These are phyloP conservation scores for Melolontha melolontha DNA, from an alignment of 2,888 invertebrate genomes.

Conservation along the genomic window DNA sequence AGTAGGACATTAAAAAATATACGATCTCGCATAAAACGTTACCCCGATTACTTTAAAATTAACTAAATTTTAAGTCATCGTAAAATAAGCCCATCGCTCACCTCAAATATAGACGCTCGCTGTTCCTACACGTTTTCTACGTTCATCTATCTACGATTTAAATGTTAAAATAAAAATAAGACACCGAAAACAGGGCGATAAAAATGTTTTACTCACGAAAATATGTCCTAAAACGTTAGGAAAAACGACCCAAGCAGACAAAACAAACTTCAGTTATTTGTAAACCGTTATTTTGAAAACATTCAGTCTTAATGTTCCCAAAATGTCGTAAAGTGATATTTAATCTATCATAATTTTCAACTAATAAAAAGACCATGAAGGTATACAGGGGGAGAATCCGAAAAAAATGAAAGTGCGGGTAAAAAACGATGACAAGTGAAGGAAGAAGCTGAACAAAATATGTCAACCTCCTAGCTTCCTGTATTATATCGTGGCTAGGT, in stretches of 20 bases:
- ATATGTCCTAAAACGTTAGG: conserved; percentile 17
- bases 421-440: too few relatives aligned
- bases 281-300: conserved; percentile 34
- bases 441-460: conserved; percentile 34
- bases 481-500: conserved; percentile 46
- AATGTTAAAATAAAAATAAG: conserved; percentile 22
- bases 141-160: conserved; percentile 21
- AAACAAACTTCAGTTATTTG: conserved; percentile 33
- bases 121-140: conserved; percentile 13
- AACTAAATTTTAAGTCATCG: conserved; percentile 13
- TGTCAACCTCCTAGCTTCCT: conserved; percentile 48
- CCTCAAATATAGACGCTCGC: neutral
- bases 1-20: conserved; percentile 31
- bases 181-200: conserved; percentile 25
- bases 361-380: conserved; percentile 14
- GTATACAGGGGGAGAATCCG: neutral
- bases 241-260: conserved; percentile 24
- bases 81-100: conserved; percentile 8
- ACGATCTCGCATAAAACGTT: conserved; percentile 23
- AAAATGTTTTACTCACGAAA: conserved; percentile 30
- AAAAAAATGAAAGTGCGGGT: too few relatives aligned
- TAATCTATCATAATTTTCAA: conserved; percentile 45
- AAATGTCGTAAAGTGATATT: conserved; percentile 44
- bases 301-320: conserved; percentile 20
- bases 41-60: conserved; percentile 29